A percentile compares a stretch with the other conserved stretches of the same genome.
These are phyloP conservation scores for Lucinisca nassula DNA, from an alignment of 2,888 invertebrate genomes.

Conservation along the genomic window DNA sequence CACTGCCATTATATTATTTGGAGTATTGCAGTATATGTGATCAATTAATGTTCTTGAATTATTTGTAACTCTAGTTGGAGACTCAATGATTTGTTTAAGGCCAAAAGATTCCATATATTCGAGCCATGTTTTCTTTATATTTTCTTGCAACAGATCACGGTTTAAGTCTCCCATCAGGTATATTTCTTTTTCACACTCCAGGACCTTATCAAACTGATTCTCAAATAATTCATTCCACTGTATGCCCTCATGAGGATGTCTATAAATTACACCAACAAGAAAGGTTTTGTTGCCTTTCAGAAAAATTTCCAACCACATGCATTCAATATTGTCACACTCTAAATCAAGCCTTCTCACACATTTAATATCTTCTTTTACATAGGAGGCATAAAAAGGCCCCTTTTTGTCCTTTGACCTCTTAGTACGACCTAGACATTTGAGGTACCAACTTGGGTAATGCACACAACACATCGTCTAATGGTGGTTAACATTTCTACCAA, in stretches of 20 bases:
- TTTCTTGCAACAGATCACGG: neutral
- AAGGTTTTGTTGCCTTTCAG: neutral
- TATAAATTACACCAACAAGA: neutral
- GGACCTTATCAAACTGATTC: neutral
- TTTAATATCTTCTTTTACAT: neutral
- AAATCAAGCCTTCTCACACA: neutral
- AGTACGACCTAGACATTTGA: too few species aligned
- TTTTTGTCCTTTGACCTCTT: too few species aligned
- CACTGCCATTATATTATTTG: too few species aligned
- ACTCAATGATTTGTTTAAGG: neutral
- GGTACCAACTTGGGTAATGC: too few species aligned
- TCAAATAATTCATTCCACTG: conserved; percentile 5
- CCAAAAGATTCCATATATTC: conserved; percentile 4
- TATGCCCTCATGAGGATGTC: neutral
- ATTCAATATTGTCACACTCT: conserved; percentile 1
- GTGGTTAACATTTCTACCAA: too few species aligned
- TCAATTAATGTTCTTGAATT: too few species aligned
- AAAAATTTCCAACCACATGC: neutral
- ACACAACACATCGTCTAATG: too few species aligned
- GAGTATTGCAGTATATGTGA: too few species aligned
- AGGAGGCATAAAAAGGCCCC: too few species aligned
- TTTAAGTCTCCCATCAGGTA: too few species aligned
- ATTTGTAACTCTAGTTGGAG: neutral
- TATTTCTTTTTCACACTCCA: too few species aligned
- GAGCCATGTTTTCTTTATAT: neutral